phyloP scores from a whole-genome alignment of 2,797 vertebrate species.

The Linurgus olivaceus region DNA sequence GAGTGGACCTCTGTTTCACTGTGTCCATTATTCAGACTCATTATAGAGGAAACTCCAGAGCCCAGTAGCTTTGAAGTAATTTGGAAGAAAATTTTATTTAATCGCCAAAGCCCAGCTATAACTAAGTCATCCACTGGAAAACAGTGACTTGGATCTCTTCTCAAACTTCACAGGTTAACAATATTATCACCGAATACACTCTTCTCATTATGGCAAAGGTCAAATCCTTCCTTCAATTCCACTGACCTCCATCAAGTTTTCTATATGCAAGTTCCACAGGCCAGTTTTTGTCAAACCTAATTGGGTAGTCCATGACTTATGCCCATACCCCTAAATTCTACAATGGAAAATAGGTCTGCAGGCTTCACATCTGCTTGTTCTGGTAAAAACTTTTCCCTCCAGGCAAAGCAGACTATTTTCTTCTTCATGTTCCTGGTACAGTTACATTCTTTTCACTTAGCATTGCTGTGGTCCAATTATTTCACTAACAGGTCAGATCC shows the following conservation, averaged over 20 bases:
- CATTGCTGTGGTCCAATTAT: not conserved
- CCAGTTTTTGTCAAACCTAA: not conserved
- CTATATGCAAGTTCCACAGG: not conserved
- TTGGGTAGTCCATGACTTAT: not conserved
- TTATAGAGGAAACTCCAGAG: not conserved
- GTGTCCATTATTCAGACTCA: not conserved
- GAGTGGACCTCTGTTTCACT: not conserved
- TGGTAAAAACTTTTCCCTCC: not conserved
- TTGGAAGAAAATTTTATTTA: not conserved
- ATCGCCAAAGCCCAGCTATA: not conserved
- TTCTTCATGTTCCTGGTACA: not conserved
- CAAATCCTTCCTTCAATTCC: not conserved
- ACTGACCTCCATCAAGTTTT: not conserved
- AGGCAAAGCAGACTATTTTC: not conserved
- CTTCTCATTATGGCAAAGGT: not conserved
- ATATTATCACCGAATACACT: not conserved
- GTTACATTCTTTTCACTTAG: not conserved
- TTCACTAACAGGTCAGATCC: not conserved
- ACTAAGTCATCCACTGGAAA: not conserved
- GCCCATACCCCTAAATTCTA: not conserved
- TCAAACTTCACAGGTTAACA: not conserved
- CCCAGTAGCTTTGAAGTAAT: not conserved
- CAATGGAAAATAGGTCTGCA: not conserved
- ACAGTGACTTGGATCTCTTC: not conserved
- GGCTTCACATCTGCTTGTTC: not conserved